Conservation (phyloP, 2,113 vertebrate genomes). For the Turnix velox region DNA sequence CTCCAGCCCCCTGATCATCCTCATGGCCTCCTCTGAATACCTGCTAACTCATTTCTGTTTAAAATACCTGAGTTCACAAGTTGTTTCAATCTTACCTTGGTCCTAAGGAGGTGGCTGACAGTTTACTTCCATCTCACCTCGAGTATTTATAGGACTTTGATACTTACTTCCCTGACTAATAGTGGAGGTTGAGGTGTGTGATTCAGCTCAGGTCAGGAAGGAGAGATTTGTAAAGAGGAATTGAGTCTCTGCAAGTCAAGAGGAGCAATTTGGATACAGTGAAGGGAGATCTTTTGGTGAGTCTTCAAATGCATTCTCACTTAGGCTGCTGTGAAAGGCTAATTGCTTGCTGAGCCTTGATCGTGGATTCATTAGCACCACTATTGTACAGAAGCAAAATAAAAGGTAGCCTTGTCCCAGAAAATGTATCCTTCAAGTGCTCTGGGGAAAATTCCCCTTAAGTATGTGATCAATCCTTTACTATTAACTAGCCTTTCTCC, state of each 20-base stretch:
- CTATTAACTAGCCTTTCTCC: not conserved
- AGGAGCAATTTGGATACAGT: not conserved
- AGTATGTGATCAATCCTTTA: not conserved
- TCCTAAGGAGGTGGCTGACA: not conserved
- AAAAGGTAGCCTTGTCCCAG: not conserved
- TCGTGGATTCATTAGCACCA: not conserved
- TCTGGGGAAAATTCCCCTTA: not conserved
- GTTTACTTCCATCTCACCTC: not conserved
- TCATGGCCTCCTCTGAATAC: too few relatives aligned
- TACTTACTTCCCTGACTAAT: not conserved
- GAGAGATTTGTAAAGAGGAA: not conserved
- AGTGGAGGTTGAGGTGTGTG: not conserved
- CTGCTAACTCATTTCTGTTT: not conserved
- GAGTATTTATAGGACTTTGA: not conserved
- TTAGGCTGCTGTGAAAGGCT: not conserved
- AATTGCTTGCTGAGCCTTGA: not conserved
- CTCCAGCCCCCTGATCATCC: too few relatives aligned
- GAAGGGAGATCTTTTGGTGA: not conserved
- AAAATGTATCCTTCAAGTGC: not conserved
- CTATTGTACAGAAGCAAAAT: not conserved
- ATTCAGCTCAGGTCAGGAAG: not conserved
- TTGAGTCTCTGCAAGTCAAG: not conserved
- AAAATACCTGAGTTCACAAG: not conserved
- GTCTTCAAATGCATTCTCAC: not conserved
- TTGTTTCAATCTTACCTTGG: not conserved